phyloP scores from a whole-genome alignment of 2,888 invertebrate genomes.

The Anthophora plumipes region DNA sequence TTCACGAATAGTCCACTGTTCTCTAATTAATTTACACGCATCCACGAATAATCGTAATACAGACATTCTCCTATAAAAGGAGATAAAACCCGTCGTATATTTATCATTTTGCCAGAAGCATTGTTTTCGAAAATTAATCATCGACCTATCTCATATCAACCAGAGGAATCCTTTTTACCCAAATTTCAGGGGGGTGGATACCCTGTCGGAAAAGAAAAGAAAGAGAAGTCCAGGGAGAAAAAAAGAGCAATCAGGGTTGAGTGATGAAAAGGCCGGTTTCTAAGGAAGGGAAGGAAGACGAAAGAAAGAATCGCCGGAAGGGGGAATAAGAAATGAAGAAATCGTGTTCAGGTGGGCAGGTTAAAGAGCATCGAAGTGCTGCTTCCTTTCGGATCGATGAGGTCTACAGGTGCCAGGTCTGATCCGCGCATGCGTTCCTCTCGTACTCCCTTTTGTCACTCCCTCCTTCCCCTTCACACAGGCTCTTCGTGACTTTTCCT shows the following conservation, averaged over 20 bases:
- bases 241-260: not conserved
- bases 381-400: constrained; percentile 81
- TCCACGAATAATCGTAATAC: too few relatives aligned
- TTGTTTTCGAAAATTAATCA: too few relatives aligned
- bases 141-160: too few relatives aligned
- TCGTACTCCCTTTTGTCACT: constrained; percentile 67
- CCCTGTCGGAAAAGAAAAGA: too few relatives aligned
- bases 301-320: constrained; percentile 15
- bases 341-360: constrained; percentile 59
- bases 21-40: too few relatives aligned
- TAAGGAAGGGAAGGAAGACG: not conserved
- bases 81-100: too few relatives aligned
- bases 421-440: constrained; percentile 81
- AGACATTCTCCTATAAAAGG: too few relatives aligned
- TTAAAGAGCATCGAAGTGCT: constrained; percentile 66
- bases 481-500: constrained; percentile 25
- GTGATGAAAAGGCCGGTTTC: not conserved
- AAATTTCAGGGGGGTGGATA: too few relatives aligned
- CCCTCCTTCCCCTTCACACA: constrained; percentile 22
- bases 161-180: too few relatives aligned
- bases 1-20: too few relatives aligned
- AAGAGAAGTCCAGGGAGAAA: not conserved
- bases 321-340: constrained; percentile 1
- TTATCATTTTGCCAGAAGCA: too few relatives aligned
- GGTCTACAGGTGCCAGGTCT: constrained; percentile 83